Percentiles rank a stretch among this genome's conserved stretches.
Evolutionary conservation across 2,888 invertebrate species (phyloP).

Genomic region (Nemotelus pantherinus): DNA sequence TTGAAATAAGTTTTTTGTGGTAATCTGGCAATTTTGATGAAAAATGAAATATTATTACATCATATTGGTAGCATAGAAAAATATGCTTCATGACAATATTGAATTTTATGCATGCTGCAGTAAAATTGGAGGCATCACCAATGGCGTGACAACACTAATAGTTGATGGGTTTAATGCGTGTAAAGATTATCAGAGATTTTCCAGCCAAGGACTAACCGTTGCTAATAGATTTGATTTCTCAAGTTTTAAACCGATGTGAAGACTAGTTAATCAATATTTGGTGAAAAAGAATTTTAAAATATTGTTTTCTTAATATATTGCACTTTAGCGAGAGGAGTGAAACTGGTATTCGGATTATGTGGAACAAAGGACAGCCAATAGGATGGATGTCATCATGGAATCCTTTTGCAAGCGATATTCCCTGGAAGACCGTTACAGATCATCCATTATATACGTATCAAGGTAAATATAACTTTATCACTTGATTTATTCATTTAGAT

Average conservation of each 20-base stretch:
- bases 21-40: too few species aligned
- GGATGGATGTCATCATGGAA: conserved; percentile 82
- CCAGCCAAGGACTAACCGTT: conserved; percentile 43
- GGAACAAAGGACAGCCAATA: conserved; percentile 78
- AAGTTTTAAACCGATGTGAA: conserved; percentile 54
- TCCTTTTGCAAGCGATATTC: conserved; percentile 82
- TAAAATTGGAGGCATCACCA: conserved; percentile 54
- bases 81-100: background rate
- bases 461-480: conserved; percentile 65
- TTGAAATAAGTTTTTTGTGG: too few species aligned
- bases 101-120: conserved; percentile 47
- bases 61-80: background rate
- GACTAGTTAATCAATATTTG: background rate
- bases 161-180: conserved; percentile 51
- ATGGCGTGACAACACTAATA: conserved; percentile 53
- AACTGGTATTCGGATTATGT: conserved; percentile 78
- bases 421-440: conserved; percentile 80
- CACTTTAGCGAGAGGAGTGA: conserved; percentile 74
- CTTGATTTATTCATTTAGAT: background rate
- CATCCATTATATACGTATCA: conserved; percentile 82
- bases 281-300: background rate
- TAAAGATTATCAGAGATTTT: conserved; percentile 33
- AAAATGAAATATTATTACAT: too few species aligned
- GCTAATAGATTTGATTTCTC: conserved; percentile 53
- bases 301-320: background rate